Percentiles rank a stretch among this genome's conserved stretches.
Evolutionary conservation across 2,797 vertebrate species (phyloP).

Genomic region (Pseudomugil gertrudae): DNA sequence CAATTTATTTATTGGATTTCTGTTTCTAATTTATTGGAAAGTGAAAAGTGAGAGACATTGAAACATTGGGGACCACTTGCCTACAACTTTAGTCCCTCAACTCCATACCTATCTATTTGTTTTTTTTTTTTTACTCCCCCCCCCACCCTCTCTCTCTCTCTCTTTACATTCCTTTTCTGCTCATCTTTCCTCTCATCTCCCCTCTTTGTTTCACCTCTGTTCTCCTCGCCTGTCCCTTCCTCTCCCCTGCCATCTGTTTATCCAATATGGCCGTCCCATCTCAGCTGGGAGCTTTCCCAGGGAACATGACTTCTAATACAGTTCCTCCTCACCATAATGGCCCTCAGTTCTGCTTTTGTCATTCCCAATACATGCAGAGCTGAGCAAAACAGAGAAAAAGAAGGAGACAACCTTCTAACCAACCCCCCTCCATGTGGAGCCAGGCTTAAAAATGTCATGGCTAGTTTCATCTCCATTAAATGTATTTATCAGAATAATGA

Average conservation of each 20-base stretch:
- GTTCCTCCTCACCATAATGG: conserved; percentile 77
- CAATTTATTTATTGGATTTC: background rate
- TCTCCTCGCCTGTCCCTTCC: conserved; percentile 70
- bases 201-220: conserved; percentile 75
- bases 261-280: conserved; percentile 78
- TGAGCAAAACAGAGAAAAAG: conserved; percentile 40
- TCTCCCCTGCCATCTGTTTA: conserved; percentile 83
- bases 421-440: too few species aligned
- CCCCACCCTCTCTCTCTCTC: conserved; percentile 23
- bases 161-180: conserved; percentile 48
- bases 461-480: conserved; percentile 55
- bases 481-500: conserved; percentile 73
- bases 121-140: conserved; percentile 43
- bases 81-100: conserved; percentile 6
- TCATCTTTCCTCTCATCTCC: conserved; percentile 65
- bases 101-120: conserved; percentile 19
- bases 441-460: conserved; percentile 66
- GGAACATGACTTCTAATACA: conserved; percentile 80
- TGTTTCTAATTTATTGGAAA: background rate
- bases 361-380: conserved; percentile 73
- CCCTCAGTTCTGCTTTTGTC: conserved; percentile 82
- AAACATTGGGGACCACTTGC: conserved; percentile 1
- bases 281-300: conserved; percentile 82
- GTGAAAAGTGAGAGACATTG: conserved; percentile 1
- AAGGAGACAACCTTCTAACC: conserved; percentile 41